These are phyloP conservation scores for Eupeodes corollae DNA, from an alignment of 1,140 invertebrate genomes.

Conservation along the genomic window DNA sequence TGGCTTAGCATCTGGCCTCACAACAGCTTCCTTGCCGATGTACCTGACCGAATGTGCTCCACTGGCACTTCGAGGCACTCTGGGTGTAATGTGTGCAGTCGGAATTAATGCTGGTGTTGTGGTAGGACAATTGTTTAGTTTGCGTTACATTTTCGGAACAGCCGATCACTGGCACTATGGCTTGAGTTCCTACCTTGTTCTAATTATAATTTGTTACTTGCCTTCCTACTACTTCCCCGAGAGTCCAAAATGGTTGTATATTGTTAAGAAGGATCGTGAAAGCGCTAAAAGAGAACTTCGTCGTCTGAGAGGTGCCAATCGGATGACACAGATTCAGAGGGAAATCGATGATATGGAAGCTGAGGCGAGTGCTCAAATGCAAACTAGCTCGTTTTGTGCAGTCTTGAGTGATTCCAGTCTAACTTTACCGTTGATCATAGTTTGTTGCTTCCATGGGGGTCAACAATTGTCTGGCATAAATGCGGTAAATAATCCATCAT, in stretches of 20 bases:
- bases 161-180: slow-evolving; percentile 55
- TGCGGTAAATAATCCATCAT: slow-evolving; percentile 47
- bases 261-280: slow-evolving; percentile 50
- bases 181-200: slow-evolving; percentile 49
- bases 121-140: slow-evolving; percentile 53
- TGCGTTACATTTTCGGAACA: slow-evolving; percentile 41
- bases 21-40: slow-evolving; percentile 70
- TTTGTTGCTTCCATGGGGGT: slow-evolving; percentile 62
- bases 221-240: slow-evolving; percentile 60
- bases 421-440: slow-evolving; percentile 56
- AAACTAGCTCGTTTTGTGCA: slow-evolving; percentile 42
- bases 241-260: slow-evolving; percentile 73
- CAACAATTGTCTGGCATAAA: slow-evolving; percentile 82
- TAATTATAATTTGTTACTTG: slow-evolving; percentile 46
- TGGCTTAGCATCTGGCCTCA: slow-evolving; percentile 58
- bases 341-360: slow-evolving; percentile 38
- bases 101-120: slow-evolving; percentile 74
- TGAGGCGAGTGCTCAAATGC: slow-evolving; percentile 27
- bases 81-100: slow-evolving; percentile 73
- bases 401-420: slow-evolving; percentile 45
- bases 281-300: slow-evolving; percentile 41
- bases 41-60: slow-evolving; percentile 78
- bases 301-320: slow-evolving; percentile 16
- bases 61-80: slow-evolving; percentile 55
- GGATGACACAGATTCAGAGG: slow-evolving; percentile 32